Conservation (phyloP, 2,113 vertebrate species). For the human region DNA sequence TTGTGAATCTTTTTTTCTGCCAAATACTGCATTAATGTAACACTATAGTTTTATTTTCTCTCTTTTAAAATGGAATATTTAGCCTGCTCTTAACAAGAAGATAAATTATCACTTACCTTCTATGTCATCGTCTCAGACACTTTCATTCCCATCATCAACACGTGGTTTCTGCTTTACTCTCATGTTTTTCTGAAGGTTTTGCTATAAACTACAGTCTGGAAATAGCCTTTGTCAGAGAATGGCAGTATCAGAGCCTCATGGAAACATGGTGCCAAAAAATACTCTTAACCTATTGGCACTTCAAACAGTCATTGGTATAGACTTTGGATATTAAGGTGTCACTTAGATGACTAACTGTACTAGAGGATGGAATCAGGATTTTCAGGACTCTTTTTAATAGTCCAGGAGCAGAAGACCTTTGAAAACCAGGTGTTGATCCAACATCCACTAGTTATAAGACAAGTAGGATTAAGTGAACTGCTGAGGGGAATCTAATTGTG, state of each 20-base stretch:
- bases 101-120: not conserved
- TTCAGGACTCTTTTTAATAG: not conserved
- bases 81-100: not conserved
- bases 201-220: not conserved
- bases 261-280: not conserved
- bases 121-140: not conserved
- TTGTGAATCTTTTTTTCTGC: not conserved
- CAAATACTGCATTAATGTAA: not conserved
- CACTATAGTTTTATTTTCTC: not conserved
- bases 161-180: not conserved
- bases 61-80: not conserved
- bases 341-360: not conserved
- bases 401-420: not conserved
- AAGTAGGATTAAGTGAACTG: not conserved
- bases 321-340: not conserved
- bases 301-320: not conserved
- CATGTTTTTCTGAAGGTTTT: not conserved
- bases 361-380: not conserved
- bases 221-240: not conserved
- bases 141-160: not conserved
- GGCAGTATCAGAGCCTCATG: not conserved
- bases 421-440: not conserved
- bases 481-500: not conserved
- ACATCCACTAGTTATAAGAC: not conserved
- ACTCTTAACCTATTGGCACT: not conserved